Conservation (phyloP, 2,888 invertebrate species). For the Eulithis testata region DNA sequence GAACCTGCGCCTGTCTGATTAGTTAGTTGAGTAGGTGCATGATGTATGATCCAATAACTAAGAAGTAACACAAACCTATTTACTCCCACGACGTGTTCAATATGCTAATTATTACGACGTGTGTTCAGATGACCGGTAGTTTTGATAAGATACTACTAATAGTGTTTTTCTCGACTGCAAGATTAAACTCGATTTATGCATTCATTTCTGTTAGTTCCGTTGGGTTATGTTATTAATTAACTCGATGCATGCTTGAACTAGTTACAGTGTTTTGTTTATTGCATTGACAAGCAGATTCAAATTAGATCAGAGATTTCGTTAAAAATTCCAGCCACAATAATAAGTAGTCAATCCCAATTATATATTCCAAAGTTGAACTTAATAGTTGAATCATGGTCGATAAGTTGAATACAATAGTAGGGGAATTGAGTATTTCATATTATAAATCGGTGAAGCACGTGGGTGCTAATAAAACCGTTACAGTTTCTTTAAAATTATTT, state of each 20-base stretch:
- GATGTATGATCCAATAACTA: slow-evolving; percentile 27
- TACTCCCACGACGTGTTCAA: slow-evolving; percentile 42
- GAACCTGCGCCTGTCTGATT: neutral
- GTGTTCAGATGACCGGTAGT: slow-evolving; percentile 42
- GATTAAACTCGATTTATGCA: slow-evolving; percentile 10
- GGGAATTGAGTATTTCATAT: slow-evolving; percentile 42
- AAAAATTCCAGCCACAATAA: too few relatives aligned
- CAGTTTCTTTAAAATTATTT: slow-evolving; percentile 39
- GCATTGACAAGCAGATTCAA: too few relatives aligned
- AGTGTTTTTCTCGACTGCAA: slow-evolving; percentile 6
- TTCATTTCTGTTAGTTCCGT: neutral
- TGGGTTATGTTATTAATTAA: too few relatives aligned
- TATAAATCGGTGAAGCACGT: slow-evolving; percentile 44
- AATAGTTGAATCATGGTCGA: too few relatives aligned
- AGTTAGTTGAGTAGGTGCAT: slow-evolving; percentile 1
- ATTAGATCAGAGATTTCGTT: too few relatives aligned
- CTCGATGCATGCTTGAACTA: too few relatives aligned
- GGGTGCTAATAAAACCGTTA: slow-evolving; percentile 46
- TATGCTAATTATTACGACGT: slow-evolving; percentile 45
- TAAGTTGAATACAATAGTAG: slow-evolving; percentile 9
- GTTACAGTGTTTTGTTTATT: too few relatives aligned
- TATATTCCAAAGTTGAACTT: too few relatives aligned
- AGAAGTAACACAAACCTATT: slow-evolving; percentile 25
- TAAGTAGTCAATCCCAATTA: too few relatives aligned
- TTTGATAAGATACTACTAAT: slow-evolving; percentile 39